Evolutionary conservation across 2,113 vertebrate species (phyloP).

Genomic region (Rhinolophus ferrumequinum): DNA sequence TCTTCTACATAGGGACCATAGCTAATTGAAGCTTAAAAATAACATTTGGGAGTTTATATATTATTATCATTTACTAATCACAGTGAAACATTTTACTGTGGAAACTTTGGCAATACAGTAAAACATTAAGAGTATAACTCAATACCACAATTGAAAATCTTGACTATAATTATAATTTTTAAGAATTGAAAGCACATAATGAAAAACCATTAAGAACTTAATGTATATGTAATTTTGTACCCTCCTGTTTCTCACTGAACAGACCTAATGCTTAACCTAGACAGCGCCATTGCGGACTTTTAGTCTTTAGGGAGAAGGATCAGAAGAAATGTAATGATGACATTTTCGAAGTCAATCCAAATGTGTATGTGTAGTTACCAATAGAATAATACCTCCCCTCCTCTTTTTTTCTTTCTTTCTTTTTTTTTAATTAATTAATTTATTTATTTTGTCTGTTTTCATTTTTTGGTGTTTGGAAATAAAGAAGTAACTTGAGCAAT

Average conservation of each 20-base stretch:
- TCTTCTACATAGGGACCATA: not conserved
- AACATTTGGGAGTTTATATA: not conserved
- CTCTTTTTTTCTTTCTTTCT: no score
- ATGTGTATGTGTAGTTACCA: not conserved
- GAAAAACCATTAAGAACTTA: not conserved
- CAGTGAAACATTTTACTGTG: not conserved
- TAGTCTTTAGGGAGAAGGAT: not conserved
- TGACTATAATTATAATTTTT: not conserved
- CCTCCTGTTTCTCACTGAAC: not conserved
- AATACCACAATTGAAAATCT: not conserved
- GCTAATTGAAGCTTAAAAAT: conserved; percentile 40
- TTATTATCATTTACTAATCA: not conserved
- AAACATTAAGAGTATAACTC: not conserved
- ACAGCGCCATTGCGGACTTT: not conserved
- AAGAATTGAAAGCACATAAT: not conserved
- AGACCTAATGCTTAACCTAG: not conserved
- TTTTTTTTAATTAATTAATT: no score
- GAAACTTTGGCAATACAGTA: not conserved
- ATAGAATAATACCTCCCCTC: not conserved
- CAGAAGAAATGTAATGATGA: not conserved
- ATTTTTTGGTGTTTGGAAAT: not conserved
- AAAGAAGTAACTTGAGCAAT: not conserved
- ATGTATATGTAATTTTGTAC: not conserved
- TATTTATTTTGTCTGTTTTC: not conserved
- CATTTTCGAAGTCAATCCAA: not conserved